Base-by-base conservation (phyloP, 2,113 vertebrate species). In the Amblyornis subalaris region DNA sequence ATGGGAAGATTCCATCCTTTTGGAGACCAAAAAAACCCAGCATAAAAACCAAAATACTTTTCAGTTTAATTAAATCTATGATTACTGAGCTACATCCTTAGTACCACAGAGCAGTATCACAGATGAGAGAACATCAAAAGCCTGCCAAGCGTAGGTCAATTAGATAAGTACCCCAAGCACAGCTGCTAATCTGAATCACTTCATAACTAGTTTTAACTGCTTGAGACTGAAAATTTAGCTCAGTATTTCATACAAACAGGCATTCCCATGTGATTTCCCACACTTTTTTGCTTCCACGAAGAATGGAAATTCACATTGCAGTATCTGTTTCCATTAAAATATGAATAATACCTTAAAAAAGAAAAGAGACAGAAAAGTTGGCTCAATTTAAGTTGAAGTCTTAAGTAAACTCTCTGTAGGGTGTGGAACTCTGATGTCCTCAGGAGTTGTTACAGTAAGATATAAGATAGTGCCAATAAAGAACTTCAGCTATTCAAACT, bases 191-290 rank as follows among this genome's bases (percentile, higher is more conserved):
- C 53, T 77, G 75, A 92, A 93, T 86, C 42, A 51, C 77, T 93
- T 86, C 66, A 55, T 65, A 93, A 88, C 80, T 88, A 69, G 74
- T 95, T 93, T 95, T 87, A 92, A 93, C 61, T 50, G 72, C 64
- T 66, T 71, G 54, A 76, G 70, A 65, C 23, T 78, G 60, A 95
- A 93, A 85, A 88, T 26, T 33, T 75, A 93, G 44, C 35, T 91
- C 78, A 66, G 28, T 26, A 47, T 85, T 90, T 88, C 19, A 54
- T 38, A 50, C 1, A 4, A 82, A 91, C 36, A 80, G n/a, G 19
- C 3, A 5, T 33, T 82, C 35, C 55, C 4, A 0, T 64, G 10
- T 62, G 53, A 86, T 33, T 73, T 78, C 25, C 57, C 6, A 29
- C n/a, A 57, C 19, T 85, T 62, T 54, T 75, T 88, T 84, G 42